Evolutionary conservation across 1,140 invertebrate genomes (phyloP).

Genomic region (Acromyrmex charruanus): DNA sequence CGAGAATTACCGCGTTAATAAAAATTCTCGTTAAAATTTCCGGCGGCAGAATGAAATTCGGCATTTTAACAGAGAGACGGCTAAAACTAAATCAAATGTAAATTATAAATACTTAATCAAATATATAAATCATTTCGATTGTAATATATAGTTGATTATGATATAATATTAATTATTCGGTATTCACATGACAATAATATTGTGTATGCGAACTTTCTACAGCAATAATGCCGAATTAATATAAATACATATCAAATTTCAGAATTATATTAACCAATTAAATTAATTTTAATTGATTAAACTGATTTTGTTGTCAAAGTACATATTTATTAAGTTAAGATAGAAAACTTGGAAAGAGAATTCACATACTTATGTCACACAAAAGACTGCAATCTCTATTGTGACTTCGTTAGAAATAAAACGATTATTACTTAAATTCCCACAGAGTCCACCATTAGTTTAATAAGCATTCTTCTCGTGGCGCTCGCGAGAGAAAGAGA

Average conservation of each 20-base stretch:
- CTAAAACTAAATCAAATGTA: slow-evolving; percentile 18
- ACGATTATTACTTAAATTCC: slow-evolving; percentile 43
- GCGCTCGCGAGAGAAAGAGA: slow-evolving; percentile 7
- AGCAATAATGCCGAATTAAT: neutral
- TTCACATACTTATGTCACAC: neutral
- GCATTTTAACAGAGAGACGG: neutral
- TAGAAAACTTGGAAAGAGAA: neutral
- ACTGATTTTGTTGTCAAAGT: neutral
- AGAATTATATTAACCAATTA: neutral
- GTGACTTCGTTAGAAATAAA: slow-evolving; percentile 20
- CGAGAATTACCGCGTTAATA: slow-evolving; percentile 57
- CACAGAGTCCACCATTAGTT: slow-evolving; percentile 48
- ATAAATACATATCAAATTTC: slow-evolving; percentile 17
- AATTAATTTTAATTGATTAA: neutral
- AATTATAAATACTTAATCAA: slow-evolving; percentile 45
- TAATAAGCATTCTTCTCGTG: slow-evolving; percentile 44
- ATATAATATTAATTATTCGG: slow-evolving; percentile 32
- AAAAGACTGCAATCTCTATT: slow-evolving; percentile 7
- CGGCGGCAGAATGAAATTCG: slow-evolving; percentile 5
- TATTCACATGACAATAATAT: neutral
- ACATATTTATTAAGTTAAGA: slow-evolving; percentile 8
- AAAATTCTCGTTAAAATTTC: slow-evolving; percentile 55
- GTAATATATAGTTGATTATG: neutral
- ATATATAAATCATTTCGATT: slow-evolving; percentile 20
- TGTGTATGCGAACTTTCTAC: neutral